Conservation (phyloP, 2,113 vertebrate species). For the Urocynchramus pylzowi region DNA sequence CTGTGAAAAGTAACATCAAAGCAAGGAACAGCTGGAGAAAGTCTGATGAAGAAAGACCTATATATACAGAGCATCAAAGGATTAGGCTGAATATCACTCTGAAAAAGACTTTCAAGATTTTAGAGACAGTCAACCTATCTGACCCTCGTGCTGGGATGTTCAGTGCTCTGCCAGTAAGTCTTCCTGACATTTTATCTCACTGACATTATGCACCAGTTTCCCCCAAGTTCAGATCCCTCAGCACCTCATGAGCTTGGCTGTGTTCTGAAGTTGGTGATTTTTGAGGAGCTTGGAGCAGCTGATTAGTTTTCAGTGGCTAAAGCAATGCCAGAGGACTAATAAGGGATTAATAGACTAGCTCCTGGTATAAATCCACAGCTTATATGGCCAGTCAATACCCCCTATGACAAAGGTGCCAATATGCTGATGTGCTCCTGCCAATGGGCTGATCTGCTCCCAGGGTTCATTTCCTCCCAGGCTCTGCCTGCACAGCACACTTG, state of each 20-base stretch:
- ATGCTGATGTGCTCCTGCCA: conserved; percentile 38
- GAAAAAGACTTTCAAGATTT: conserved; percentile 48
- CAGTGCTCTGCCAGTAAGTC: conserved; percentile 21
- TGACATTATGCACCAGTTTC: background rate
- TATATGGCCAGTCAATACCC: conserved; percentile 11
- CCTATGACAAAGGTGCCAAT: conserved; percentile 8
- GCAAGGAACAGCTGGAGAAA: background rate
- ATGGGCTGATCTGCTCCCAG: conserved; percentile 17
- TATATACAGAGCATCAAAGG: conserved; percentile 20
- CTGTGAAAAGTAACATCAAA: conserved; percentile 17
- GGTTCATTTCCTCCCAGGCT: conserved; percentile 29
- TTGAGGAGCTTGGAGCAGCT: background rate
- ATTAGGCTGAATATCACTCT: conserved; percentile 44
- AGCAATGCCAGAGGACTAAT: conserved; percentile 24
- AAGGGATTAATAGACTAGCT: conserved; percentile 42
- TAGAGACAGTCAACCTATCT: conserved; percentile 42
- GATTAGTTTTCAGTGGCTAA: conserved; percentile 8
- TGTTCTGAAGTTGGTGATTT: background rate
- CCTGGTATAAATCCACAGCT: conserved; percentile 29
- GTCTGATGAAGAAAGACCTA: background rate
- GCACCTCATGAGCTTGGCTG: background rate
- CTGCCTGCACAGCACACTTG: background rate
- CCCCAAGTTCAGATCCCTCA: background rate
- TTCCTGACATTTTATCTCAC: conserved; percentile 15
- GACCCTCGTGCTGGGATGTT: conserved; percentile 31